Conservation (phyloP, 2,888 invertebrate genomes). For the Cryptophagus acutangulus region DNA sequence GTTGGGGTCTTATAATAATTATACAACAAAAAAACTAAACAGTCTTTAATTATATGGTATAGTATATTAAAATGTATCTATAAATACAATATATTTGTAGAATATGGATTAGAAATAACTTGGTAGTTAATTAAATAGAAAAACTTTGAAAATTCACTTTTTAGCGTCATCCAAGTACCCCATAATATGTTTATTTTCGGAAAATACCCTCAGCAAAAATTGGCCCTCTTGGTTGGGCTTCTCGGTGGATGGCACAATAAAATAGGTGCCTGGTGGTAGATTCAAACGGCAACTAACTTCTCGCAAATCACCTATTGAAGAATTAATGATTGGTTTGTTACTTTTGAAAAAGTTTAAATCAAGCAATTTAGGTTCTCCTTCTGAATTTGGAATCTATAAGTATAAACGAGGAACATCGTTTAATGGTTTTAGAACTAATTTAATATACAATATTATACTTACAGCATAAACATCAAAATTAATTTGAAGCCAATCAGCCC, state of each 20-base stretch:
- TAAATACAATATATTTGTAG: no score
- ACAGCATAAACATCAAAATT: constrained; percentile 94
- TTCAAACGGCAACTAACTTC: constrained; percentile 92
- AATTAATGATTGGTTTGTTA: constrained; percentile 84
- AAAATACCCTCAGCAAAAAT: constrained; percentile 91
- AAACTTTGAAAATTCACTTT: no score
- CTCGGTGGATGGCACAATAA: constrained; percentile 94
- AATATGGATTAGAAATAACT: no score
- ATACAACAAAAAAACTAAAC: no score
- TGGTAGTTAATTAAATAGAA: no score
- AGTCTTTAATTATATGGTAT: no score
- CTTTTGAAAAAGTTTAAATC: constrained; percentile 91
- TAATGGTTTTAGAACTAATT: neutral
- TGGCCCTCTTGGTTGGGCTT: constrained; percentile 95
- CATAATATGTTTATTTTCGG: constrained; percentile 84
- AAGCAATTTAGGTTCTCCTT: constrained; percentile 65
- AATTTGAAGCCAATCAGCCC: constrained; percentile 87
- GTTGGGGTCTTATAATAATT: no score
- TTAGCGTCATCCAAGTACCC: no score
- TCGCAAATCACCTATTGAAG: constrained; percentile 91
- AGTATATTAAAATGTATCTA: no score
- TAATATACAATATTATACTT: no score
- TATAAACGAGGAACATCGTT: constrained; percentile 4
- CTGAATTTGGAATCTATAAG: constrained; percentile 59
- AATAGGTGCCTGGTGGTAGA: constrained; percentile 88